phyloP scores from a whole-genome alignment of 2,113 vertebrate genomes.

The Saimiri boliviensis region DNA sequence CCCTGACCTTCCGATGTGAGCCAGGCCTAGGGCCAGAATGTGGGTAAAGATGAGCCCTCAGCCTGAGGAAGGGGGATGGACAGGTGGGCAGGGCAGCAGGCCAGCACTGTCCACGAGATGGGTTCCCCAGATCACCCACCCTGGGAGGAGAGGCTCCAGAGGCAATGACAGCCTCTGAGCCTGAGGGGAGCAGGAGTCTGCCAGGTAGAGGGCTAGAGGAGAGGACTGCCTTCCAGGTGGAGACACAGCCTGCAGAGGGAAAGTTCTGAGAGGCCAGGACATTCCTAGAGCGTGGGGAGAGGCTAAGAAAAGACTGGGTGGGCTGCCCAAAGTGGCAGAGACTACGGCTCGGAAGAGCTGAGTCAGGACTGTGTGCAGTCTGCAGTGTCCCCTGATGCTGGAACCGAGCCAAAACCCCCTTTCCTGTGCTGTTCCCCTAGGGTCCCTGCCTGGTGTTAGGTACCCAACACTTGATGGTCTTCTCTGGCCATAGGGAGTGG shows the following conservation, averaged over 20 bases:
- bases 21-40: not conserved
- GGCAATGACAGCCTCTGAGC: not conserved
- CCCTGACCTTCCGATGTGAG: not conserved
- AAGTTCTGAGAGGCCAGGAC: not conserved
- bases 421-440: not conserved
- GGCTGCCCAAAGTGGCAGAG: not conserved
- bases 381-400: not conserved
- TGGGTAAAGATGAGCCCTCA: too few relatives aligned
- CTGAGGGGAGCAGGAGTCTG: not conserved
- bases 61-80: not conserved
- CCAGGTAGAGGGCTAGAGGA: not conserved
- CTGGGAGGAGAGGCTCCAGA: not conserved
- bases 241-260: too few relatives aligned
- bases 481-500: not conserved
- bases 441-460: not conserved
- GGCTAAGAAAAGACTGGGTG: not conserved
- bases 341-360: not conserved
- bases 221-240: not conserved
- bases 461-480: not conserved
- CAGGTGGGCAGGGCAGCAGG: not conserved
- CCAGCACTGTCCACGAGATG: too few relatives aligned
- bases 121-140: not conserved
- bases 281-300: accelerated
- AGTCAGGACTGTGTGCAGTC: accelerated
- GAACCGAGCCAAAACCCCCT: too few relatives aligned